Evolutionary conservation across 2,797 vertebrate species (phyloP).

Genomic region (Enteromius unitaeniatus): DNA sequence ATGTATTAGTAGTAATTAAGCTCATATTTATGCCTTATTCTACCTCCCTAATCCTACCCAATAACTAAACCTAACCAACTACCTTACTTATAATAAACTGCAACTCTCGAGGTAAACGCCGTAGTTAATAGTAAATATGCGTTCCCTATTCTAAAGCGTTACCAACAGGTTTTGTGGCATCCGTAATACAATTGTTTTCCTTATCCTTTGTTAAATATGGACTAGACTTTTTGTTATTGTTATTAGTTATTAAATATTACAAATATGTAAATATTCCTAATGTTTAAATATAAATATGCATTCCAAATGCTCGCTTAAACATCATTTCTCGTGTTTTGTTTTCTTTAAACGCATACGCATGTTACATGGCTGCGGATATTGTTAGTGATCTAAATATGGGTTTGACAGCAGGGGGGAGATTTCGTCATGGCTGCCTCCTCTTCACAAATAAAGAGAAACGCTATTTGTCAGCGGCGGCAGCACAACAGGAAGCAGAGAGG

Average conservation of each 20-base stretch:
- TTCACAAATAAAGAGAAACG: constrained; percentile 45
- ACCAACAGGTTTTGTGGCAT: background rate
- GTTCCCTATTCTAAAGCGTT: no score
- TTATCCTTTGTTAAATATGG: background rate
- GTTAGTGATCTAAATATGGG: constrained; percentile 37
- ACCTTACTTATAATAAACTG: no score
- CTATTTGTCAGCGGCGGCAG: constrained; percentile 43
- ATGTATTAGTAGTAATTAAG: no score
- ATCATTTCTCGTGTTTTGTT: background rate
- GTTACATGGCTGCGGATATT: no score
- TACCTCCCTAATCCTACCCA: no score
- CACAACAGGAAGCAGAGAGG: constrained; percentile 59
- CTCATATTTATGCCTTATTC: no score
- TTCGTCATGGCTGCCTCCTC: constrained; percentile 43
- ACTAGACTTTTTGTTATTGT: background rate
- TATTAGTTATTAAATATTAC: no score
- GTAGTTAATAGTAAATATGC: no score
- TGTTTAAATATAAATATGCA: background rate
- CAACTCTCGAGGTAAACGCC: no score
- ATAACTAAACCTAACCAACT: no score
- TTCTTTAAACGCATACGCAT: background rate
- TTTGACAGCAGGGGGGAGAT: constrained; percentile 24
- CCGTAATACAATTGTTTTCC: background rate
- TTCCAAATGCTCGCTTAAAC: background rate
- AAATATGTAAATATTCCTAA: no score